Evolutionary conservation across 2,113 vertebrate species (phyloP), one percentile per base, ranked within the genome.

Genomic region (Caracal caracal): DNA sequence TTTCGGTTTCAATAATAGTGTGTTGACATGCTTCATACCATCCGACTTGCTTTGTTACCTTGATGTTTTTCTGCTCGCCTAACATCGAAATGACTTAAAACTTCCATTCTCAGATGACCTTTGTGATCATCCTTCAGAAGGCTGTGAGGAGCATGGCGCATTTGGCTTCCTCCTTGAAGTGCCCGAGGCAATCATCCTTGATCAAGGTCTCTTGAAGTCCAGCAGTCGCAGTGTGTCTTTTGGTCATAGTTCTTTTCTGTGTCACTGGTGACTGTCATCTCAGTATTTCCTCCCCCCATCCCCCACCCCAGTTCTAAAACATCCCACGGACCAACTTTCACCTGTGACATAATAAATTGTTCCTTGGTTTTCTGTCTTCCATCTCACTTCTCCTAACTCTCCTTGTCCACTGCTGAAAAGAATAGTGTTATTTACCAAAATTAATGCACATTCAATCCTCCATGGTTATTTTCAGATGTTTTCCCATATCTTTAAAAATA

Each of bases 311-410:
- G n/a, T 63, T 93, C 70, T 91, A 40, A 94, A 84, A 47, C 63
- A 26, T 28, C 84, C 19, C 24, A 53, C 1, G 9, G 30, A 28
- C 88, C 33, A 15, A 2, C 59, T 81, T 84, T 71, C 43, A 82
- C 80, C 43, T 73, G 13, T 93, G 76, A 35, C 68, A 13, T 70
- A 65, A 37, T 33, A n/a, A n/a, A 56, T 79, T 61, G n/a, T 19
- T 94, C 8, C 56, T 91, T 87, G 28, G 13, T 88, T 95, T 93
- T 94, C 33, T 89, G 26, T 95, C 51, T 68, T 80, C 37, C 15
- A 3, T 88, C 70, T 95, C 81, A 59, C 0, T 90, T 76, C 49
- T 92, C 47, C 40, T 61, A 37, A 35, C 20, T 90, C 63, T 82
- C 5, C 70, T 82, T 83, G 70, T 35, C 37, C 26, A 35, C 75